A percentile compares a stretch with the other conserved stretches of the same genome.
These are phyloP conservation scores for Nettapus auritus DNA, from an alignment of 2,113 vertebrate species.

Conservation along the genomic window DNA sequence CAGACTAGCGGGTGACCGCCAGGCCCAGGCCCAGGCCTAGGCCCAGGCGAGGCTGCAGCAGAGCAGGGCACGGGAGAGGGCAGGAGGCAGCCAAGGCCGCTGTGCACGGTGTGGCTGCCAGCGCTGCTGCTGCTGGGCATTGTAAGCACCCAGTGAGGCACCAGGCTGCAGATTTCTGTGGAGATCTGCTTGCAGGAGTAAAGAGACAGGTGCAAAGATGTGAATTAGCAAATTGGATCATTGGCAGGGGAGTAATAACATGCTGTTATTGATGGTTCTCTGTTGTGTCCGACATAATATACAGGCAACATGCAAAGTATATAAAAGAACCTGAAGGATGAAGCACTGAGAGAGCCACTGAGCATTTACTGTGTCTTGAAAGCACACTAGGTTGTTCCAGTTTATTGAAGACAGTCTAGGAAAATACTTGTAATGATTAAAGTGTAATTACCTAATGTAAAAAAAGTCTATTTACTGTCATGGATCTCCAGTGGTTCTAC, in stretches of 20 bases:
- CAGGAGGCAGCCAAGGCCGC: fast-evolving
- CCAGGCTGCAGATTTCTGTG: not conserved
- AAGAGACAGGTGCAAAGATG: not conserved
- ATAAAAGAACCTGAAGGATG: not conserved
- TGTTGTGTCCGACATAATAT: fast-evolving
- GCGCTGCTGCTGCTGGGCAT: too few species aligned
- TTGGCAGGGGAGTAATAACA: not conserved
- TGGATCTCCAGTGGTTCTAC: not conserved
- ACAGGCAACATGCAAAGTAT: not conserved
- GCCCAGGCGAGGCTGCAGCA: fast-evolving
- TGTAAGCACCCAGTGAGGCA: fast-evolving
- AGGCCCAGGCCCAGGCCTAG: not conserved
- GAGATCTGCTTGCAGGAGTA: not conserved
- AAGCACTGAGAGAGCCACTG: not conserved
- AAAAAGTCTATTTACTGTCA: not conserved
- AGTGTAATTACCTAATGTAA: not conserved
- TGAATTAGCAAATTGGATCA: not conserved
- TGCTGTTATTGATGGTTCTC: not conserved
- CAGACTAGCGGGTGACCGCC: not conserved
- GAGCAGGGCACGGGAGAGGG: not conserved
- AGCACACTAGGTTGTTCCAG: not conserved
- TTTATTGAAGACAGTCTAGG: not conserved
- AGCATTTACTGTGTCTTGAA: not conserved
- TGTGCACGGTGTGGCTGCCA: fast-evolving
- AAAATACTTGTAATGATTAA: not conserved